Percentiles rank a stretch among this genome's conserved stretches.
Conservation (phyloP, 2,888 invertebrate genomes). For the Dexiosoma caninum region DNA sequence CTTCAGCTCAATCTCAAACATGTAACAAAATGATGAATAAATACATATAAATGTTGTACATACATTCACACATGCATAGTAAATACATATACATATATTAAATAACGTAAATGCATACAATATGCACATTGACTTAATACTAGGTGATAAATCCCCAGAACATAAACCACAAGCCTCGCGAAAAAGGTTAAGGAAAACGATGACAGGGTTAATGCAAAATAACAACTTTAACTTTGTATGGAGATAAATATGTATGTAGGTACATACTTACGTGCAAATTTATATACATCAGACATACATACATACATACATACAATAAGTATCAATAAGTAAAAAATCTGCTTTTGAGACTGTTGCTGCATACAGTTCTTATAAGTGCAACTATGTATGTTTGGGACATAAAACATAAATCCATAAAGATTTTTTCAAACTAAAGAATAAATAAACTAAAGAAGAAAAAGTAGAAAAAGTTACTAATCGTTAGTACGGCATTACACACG, state of each 20-base stretch:
- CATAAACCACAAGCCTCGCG: neutral
- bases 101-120: neutral
- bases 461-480: constrained; percentile 41
- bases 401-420: neutral
- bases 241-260: too few relatives aligned
- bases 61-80: neutral
- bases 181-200: constrained; percentile 39
- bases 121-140: neutral
- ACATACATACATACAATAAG: too few relatives aligned
- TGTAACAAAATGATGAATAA: neutral
- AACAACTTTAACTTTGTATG: neutral
- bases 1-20: too few relatives aligned
- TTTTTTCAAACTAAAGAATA: too few relatives aligned
- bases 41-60: neutral
- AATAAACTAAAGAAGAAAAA: constrained; percentile 13
- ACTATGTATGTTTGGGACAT: neutral
- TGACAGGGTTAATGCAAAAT: constrained; percentile 27
- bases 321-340: constrained; percentile 1
- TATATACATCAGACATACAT: too few relatives aligned
- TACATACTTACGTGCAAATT: too few relatives aligned
- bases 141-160: neutral
- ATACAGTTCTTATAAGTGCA: constrained; percentile 21
- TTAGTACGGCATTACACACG: constrained; percentile 37
- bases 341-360: constrained; percentile 18
- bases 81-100: neutral